A percentile compares a stretch with the other conserved stretches of the same genome.
Evolutionary conservation across 2,888 invertebrate genomes (phyloP).

Genomic region (Cephus rjabovi): DNA sequence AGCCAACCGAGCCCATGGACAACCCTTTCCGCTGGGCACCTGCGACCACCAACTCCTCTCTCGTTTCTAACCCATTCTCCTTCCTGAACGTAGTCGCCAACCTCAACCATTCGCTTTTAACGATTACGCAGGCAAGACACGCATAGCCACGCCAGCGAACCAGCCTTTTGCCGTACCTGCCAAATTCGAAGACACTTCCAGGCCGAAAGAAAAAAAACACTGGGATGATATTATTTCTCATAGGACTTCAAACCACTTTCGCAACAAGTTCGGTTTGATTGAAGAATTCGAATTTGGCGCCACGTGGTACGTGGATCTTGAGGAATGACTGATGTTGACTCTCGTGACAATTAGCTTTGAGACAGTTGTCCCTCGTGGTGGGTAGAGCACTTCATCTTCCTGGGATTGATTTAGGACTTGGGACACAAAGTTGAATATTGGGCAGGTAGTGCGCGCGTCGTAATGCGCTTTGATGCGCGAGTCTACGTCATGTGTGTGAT

Average conservation of each 20-base stretch:
- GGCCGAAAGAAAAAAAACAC: background rate
- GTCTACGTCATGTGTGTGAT: background rate
- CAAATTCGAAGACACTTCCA: background rate
- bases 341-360: background rate
- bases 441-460: background rate
- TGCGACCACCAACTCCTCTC: conserved; percentile 1
- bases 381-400: background rate
- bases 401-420: background rate
- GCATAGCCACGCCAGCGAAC: background rate
- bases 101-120: background rate
- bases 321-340: background rate
- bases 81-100: background rate
- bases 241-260: background rate
- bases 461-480: background rate
- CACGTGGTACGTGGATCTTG: background rate
- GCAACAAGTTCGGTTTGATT: background rate
- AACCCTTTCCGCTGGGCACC: conserved; percentile 15
- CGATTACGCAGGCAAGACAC: background rate
- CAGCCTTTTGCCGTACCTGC: background rate
- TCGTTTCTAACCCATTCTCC: background rate
- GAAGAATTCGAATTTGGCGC: background rate
- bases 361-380: background rate
- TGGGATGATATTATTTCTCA: background rate
- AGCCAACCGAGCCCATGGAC: background rate
- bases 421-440: background rate